These are phyloP conservation scores for Caradrina kadenii DNA, from an alignment of 2,888 invertebrate species.

Conservation along the genomic window DNA sequence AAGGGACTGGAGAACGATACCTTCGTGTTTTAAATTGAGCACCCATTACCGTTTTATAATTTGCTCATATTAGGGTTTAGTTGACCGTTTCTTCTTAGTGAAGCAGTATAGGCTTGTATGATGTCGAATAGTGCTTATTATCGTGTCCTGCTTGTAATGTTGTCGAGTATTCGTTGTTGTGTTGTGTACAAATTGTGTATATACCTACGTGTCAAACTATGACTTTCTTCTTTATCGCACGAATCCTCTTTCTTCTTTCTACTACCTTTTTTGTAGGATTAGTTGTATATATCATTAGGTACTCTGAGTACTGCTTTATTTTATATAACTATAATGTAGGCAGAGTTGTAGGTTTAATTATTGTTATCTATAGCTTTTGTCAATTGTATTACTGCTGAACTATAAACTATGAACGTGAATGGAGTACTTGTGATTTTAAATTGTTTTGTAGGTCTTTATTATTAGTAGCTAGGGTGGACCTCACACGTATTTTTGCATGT, in stretches of 20 bases:
- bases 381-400: slow-evolving; percentile 40
- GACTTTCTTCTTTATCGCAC: slow-evolving; percentile 44
- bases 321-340: slow-evolving; percentile 41
- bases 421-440: slow-evolving; percentile 24
- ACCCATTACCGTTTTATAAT: slow-evolving; percentile 81
- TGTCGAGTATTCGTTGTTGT: slow-evolving; percentile 58
- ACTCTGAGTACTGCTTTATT: slow-evolving; percentile 47
- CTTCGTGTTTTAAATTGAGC: slow-evolving; percentile 87
- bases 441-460: slow-evolving; percentile 33
- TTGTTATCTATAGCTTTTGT: slow-evolving; percentile 43
- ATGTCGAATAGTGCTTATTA: slow-evolving; percentile 56
- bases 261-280: slow-evolving; percentile 31
- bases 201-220: slow-evolving; percentile 37
- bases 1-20: slow-evolving; percentile 80
- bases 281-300: slow-evolving; percentile 46
- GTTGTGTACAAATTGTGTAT: slow-evolving; percentile 40
- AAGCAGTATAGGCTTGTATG: slow-evolving; percentile 52
- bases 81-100: slow-evolving; percentile 59
- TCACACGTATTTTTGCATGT: slow-evolving; percentile 60
- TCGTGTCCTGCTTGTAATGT: slow-evolving; percentile 58
- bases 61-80: slow-evolving; percentile 76
- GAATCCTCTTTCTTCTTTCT: slow-evolving; percentile 40
- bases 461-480: slow-evolving; percentile 50
- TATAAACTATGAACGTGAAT: slow-evolving; percentile 11
- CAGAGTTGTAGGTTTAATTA: slow-evolving; percentile 33